Percentiles rank a stretch among this genome's conserved stretches.
phyloP scores from a whole-genome alignment of 2,888 invertebrate species.

The Epistrophe eligans region DNA sequence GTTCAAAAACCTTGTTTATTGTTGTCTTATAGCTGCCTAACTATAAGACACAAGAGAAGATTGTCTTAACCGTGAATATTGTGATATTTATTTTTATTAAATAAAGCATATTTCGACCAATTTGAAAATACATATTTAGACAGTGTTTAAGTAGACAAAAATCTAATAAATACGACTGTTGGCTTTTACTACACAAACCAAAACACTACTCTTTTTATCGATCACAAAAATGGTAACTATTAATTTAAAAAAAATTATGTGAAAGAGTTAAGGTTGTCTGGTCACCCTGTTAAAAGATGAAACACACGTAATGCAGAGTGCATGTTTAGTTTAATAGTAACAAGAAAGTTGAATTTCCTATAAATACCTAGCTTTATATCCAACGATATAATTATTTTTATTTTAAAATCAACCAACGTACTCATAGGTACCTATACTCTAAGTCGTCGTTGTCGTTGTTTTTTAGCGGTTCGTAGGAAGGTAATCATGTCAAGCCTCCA shows the following conservation, averaged over 20 bases:
- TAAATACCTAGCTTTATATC: conserved; percentile 49
- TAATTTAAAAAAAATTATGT: not conserved
- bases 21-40: no score
- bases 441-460: not conserved
- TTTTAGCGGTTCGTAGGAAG: conserved; percentile 33
- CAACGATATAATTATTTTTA: conserved; percentile 64
- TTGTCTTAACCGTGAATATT: no score
- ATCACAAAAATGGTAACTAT: not conserved
- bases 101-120: no score
- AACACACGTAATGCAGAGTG: conserved; percentile 56
- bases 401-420: conserved; percentile 18
- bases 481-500: conserved; percentile 69
- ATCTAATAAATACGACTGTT: no score
- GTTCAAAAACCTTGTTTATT: no score
- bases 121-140: no score
- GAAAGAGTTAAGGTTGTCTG: not conserved
- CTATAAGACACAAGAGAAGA: no score
- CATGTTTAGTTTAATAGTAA: conserved; percentile 53
- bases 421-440: not conserved
- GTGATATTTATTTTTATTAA: no score
- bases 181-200: not conserved
- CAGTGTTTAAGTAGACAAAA: no score
- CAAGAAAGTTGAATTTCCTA: conserved; percentile 71
- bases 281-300: conserved; percentile 26
- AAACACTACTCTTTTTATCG: not conserved